Conservation (phyloP, 1,140 invertebrate species). For the Laupala kohalensis region DNA sequence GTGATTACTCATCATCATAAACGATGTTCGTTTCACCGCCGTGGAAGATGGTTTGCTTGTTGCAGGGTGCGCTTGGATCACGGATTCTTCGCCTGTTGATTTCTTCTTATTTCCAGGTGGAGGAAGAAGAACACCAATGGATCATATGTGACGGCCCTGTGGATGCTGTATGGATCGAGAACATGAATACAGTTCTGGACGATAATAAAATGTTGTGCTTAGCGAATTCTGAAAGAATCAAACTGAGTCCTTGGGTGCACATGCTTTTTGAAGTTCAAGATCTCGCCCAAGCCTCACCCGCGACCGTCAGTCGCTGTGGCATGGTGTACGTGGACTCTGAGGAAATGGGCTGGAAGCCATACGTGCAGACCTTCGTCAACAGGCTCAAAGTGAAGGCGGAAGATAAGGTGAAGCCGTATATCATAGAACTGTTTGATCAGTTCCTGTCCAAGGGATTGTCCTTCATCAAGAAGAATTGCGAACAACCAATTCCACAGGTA, state of each 20-base stretch:
- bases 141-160: slow-evolving; percentile 81
- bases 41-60: too few species aligned
- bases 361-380: slow-evolving; percentile 66
- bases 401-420: slow-evolving; percentile 36
- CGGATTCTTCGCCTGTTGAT: not conserved
- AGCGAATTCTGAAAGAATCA: slow-evolving; percentile 79
- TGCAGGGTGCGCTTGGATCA: too few species aligned
- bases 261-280: slow-evolving; percentile 86
- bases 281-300: slow-evolving; percentile 72
- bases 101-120: slow-evolving; percentile 23
- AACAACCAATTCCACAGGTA: slow-evolving; percentile 47
- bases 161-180: slow-evolving; percentile 91
- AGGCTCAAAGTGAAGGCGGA: slow-evolving; percentile 37
- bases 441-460: slow-evolving; percentile 48
- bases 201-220: slow-evolving; percentile 88
- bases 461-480: slow-evolving; percentile 50
- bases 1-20: too few species aligned
- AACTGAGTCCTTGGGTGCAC: slow-evolving; percentile 57
- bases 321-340: slow-evolving; percentile 85
- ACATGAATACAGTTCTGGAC: slow-evolving; percentile 85
- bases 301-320: slow-evolving; percentile 67
- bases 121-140: slow-evolving; percentile 61
- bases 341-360: slow-evolving; percentile 65
- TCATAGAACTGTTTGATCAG: slow-evolving; percentile 44
- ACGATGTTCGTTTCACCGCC: too few species aligned